phyloP scores from a whole-genome alignment of 2,888 invertebrate genomes.

The Blastobasis adustella region DNA sequence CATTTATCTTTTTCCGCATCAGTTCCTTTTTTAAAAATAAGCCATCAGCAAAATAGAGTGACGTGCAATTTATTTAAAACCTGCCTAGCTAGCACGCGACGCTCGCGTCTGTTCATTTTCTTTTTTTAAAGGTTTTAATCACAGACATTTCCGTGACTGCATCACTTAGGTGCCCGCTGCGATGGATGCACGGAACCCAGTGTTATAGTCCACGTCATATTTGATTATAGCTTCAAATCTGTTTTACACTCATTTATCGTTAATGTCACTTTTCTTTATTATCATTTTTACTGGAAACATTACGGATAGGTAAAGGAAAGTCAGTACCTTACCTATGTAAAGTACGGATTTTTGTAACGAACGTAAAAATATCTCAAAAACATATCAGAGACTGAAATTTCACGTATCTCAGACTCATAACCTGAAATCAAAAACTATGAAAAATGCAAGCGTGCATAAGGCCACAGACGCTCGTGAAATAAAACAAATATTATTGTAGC shows the following conservation, averaged over 20 bases:
- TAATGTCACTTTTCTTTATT: constrained; percentile 21
- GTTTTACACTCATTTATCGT: constrained; percentile 23
- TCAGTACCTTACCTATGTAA: no score
- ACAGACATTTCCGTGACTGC: constrained; percentile 53
- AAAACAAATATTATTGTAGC: no score
- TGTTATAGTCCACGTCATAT: constrained; percentile 13
- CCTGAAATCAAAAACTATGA: no score
- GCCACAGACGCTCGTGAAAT: background rate
- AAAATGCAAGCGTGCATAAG: no score
- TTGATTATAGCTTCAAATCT: constrained; percentile 28
- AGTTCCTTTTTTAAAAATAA: constrained; percentile 1
- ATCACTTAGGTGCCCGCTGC: constrained; percentile 28
- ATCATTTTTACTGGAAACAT: constrained; percentile 17
- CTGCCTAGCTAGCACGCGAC: constrained; percentile 7
- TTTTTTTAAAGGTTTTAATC: constrained; percentile 35
- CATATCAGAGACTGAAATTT: no score
- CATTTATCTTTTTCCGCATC: background rate
- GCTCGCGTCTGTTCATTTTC: constrained; percentile 7
- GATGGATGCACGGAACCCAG: constrained; percentile 30
- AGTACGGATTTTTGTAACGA: no score
- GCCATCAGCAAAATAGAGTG: constrained; percentile 8
- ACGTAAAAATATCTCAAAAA: no score
- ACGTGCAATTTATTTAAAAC: constrained; percentile 9
- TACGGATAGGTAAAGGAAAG: no score
- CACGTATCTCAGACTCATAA: no score